Percentiles rank a stretch among this genome's conserved stretches.
Evolutionary conservation across 2,797 vertebrate genomes (phyloP).

Genomic region (Hephaestus fuliginosus): DNA sequence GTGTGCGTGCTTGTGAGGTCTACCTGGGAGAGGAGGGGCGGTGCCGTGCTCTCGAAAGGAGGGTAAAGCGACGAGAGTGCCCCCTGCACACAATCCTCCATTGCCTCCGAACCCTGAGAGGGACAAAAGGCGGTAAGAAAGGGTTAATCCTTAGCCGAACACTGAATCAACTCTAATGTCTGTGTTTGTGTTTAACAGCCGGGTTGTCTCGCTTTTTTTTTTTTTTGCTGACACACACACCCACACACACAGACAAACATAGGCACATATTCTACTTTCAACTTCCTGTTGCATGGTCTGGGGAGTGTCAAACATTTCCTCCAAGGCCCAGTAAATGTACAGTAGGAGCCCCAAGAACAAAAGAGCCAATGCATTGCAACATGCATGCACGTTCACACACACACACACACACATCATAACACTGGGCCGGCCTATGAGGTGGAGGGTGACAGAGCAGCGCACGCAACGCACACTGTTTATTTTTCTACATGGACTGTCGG

Average conservation of each 20-base stretch:
- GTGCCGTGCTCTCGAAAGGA: conserved; percentile 94
- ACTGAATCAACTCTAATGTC: conserved; percentile 52
- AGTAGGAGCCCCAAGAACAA: conserved; percentile 60
- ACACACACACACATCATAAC: conserved; percentile 38
- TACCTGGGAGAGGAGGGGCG: conserved; percentile 93
- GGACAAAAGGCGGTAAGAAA: conserved; percentile 28
- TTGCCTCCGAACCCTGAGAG: conserved; percentile 91
- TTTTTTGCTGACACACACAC: conserved; percentile 56
- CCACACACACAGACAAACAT: conserved; percentile 46
- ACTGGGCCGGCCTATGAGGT: conserved; percentile 44
- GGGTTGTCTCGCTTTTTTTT: conserved; percentile 36
- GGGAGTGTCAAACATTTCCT: conserved; percentile 80
- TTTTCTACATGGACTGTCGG: conserved; percentile 69
- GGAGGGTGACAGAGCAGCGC: conserved; percentile 63
- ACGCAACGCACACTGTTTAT: conserved; percentile 75
- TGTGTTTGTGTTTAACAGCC: conserved; percentile 67
- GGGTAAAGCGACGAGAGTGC: conserved; percentile 93
- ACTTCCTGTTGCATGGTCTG: conserved; percentile 81
- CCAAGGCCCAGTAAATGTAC: conserved; percentile 50
- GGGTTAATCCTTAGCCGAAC: conserved; percentile 64
- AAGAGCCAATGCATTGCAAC: conserved; percentile 38
- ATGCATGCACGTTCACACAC: conserved; percentile 15
- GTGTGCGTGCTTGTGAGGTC: neutral
- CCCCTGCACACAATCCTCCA: conserved; percentile 95
- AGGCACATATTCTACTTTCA: conserved; percentile 54